These are phyloP conservation scores for Tetrao urogallus DNA, from an alignment of 2,113 vertebrate genomes.

Conservation along the genomic window DNA sequence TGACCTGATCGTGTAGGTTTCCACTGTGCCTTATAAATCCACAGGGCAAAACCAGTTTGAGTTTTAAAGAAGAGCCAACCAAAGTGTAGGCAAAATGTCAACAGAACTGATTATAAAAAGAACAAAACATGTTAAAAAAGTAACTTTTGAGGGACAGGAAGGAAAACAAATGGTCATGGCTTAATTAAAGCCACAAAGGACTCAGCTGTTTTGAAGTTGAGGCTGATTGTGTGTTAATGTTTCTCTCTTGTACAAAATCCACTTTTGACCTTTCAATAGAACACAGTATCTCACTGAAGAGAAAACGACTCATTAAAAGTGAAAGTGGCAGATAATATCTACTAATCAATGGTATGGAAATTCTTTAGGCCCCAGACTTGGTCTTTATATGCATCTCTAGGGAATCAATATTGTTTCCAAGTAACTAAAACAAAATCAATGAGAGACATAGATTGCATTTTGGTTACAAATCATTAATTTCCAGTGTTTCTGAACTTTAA, in stretches of 20 bases:
- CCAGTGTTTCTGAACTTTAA: slow-evolving; percentile 67
- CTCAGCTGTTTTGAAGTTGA: neutral
- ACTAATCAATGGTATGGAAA: slow-evolving; percentile 75
- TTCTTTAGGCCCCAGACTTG: slow-evolving; percentile 59
- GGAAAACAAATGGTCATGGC: neutral
- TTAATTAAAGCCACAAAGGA: slow-evolving; percentile 23
- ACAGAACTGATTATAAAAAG: neutral
- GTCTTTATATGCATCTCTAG: slow-evolving; percentile 71
- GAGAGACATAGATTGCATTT: slow-evolving; percentile 68
- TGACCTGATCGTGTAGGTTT: slow-evolving; percentile 19
- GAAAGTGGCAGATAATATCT: slow-evolving; percentile 72
- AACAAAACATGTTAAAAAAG: neutral
- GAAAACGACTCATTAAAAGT: slow-evolving; percentile 77
- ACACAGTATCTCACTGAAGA: slow-evolving; percentile 37
- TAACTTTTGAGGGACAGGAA: neutral
- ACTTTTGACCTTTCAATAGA: slow-evolving; percentile 56
- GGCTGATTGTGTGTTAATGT: neutral
- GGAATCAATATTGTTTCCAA: slow-evolving; percentile 80
- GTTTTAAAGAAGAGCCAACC: neutral
- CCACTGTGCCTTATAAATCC: neutral
- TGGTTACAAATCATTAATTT: slow-evolving; percentile 76
- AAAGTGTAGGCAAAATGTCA: neutral
- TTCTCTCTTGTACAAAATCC: neutral
- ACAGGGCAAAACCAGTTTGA: neutral
- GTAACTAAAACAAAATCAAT: slow-evolving; percentile 83